Conservation (phyloP, 2,113 vertebrate species). For the Tragulus kanchil region DNA sequence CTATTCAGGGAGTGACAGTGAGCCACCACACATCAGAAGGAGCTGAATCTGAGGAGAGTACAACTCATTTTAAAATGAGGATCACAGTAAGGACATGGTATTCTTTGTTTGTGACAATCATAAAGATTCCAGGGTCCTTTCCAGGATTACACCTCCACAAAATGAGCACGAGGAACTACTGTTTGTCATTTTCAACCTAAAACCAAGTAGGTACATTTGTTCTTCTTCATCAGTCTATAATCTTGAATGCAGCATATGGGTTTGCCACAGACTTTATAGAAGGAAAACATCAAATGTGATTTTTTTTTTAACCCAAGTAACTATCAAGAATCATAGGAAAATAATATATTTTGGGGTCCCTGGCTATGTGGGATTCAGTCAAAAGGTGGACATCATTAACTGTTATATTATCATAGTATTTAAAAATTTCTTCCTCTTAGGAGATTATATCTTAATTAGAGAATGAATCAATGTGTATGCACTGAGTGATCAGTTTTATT, state of each 20-base stretch:
- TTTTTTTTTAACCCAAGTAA: constrained; percentile 6
- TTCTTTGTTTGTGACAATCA: background rate
- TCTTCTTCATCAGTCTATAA: background rate
- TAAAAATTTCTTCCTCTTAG: constrained; percentile 37
- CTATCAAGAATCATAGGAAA: background rate
- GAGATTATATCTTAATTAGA: constrained; percentile 1
- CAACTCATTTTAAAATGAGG: background rate
- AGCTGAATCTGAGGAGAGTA: background rate
- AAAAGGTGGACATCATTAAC: background rate
- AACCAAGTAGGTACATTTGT: background rate
- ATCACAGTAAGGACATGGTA: background rate
- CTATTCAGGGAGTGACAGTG: background rate
- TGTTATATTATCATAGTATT: background rate
- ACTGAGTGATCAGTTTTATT: constrained; percentile 38
- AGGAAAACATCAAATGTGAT: constrained; percentile 30
- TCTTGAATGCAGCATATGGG: background rate
- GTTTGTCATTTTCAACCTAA: constrained; percentile 18
- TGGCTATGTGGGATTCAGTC: background rate
- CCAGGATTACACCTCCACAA: background rate
- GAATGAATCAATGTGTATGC: background rate
- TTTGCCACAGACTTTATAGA: constrained; percentile 31
- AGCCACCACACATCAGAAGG: background rate
- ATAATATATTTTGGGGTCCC: constrained; percentile 42
- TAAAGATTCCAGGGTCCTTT: background rate
- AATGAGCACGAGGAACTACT: background rate